A percentile compares a stretch with the other conserved stretches of the same genome.
Conservation (phyloP, 2,888 invertebrate species). For the Drosophila kuntzei region DNA sequence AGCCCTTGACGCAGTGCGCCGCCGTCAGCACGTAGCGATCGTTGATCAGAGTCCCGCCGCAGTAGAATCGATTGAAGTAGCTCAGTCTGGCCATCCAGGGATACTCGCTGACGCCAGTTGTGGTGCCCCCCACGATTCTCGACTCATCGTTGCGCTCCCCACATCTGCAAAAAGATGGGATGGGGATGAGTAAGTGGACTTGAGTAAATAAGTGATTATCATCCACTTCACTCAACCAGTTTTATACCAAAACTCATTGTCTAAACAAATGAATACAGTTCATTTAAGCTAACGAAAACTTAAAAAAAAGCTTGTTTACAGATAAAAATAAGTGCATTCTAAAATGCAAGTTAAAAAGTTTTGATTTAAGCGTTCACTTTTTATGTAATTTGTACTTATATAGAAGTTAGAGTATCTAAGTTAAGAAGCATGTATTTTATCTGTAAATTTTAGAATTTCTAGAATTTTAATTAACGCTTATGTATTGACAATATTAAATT, state of each 20-base stretch:
- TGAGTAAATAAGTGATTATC: slow-evolving; percentile 25
- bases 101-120: slow-evolving; percentile 91
- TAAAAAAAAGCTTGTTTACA: not conserved
- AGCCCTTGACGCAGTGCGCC: slow-evolving; percentile 95
- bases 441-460: not conserved
- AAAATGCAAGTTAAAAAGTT: too few relatives aligned
- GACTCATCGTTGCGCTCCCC: slow-evolving; percentile 93
- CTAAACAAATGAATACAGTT: not conserved
- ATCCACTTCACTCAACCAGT: slow-evolving; percentile 11
- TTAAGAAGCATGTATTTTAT: not conserved
- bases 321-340: not conserved
- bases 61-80: slow-evolving; percentile 95
- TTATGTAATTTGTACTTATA: too few relatives aligned
- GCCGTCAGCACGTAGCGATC: slow-evolving; percentile 95
- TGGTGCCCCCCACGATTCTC: slow-evolving; percentile 93
- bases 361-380: too few relatives aligned
- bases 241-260: slow-evolving; percentile 8
- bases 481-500: not conserved
- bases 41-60: slow-evolving; percentile 94
- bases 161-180: slow-evolving; percentile 86
- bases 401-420: not conserved
- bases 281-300: not conserved
- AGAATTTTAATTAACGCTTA: not conserved
- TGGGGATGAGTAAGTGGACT: slow-evolving; percentile 21
- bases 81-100: slow-evolving; percentile 95